These are phyloP conservation scores for Bagarius yarrelli DNA, from an alignment of 2,113 vertebrate species.

Conservation along the genomic window DNA sequence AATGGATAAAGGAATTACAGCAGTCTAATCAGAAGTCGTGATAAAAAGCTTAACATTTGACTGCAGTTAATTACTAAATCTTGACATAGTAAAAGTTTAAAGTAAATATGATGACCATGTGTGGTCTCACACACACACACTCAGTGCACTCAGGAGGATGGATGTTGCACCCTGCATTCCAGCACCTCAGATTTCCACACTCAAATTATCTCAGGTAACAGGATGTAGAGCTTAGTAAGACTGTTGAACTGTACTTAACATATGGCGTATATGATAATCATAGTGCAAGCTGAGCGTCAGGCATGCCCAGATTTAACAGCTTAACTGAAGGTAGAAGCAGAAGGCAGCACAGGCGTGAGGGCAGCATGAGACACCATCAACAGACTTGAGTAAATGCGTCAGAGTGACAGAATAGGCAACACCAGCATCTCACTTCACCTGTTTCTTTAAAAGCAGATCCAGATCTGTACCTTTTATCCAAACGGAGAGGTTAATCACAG, in stretches of 20 bases:
- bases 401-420: neutral
- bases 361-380: neutral
- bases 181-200: neutral
- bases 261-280: constrained; percentile 18
- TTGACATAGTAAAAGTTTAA: neutral
- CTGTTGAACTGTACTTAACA: constrained; percentile 2
- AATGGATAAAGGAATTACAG: neutral
- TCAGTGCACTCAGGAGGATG: neutral
- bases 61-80: neutral
- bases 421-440: neutral
- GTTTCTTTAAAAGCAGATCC: neutral
- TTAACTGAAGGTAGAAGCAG: neutral
- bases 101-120: neutral
- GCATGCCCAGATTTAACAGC: neutral
- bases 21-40: neutral
- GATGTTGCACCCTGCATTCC: neutral
- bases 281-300: constrained; percentile 1
- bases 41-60: neutral
- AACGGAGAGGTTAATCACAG: neutral
- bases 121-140: no score
- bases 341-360: constrained; percentile 6
- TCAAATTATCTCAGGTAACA: constrained; percentile 11
- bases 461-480: neutral
- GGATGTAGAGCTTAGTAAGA: constrained; percentile 16
- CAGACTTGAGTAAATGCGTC: neutral